A percentile compares a stretch with the other conserved stretches of the same genome.
phyloP scores from a whole-genome alignment of 2,113 vertebrate genomes.

The Neotoma lepida region DNA sequence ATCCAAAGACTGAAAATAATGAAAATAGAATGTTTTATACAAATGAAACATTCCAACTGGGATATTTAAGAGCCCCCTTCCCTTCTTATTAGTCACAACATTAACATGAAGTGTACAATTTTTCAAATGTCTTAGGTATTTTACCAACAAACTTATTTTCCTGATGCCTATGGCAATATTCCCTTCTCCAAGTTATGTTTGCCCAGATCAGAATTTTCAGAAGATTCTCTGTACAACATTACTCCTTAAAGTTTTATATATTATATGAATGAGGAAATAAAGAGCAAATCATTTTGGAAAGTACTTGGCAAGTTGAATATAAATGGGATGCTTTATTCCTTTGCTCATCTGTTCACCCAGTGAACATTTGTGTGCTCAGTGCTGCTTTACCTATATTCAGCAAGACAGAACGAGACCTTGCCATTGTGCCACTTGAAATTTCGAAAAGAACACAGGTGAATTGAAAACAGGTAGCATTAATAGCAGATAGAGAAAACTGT shows the following conservation, averaged over 20 bases:
- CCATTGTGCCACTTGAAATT: not conserved
- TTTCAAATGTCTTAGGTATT: not conserved
- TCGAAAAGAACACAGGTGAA: not conserved
- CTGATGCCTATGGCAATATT: not conserved
- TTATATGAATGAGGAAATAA: not conserved
- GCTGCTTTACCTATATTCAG: not conserved
- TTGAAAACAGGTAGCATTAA: not conserved
- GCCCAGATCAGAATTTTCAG: not conserved
- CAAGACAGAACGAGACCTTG: not conserved
- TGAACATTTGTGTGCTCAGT: not conserved
- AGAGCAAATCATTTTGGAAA: not conserved
- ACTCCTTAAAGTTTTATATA: not conserved
- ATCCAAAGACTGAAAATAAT: conserved; percentile 47
- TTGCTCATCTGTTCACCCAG: not conserved
- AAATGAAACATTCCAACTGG: not conserved
- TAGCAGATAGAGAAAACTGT: not conserved
- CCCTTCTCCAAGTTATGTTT: not conserved
- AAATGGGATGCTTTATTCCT: not conserved
- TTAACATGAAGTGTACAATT: not conserved
- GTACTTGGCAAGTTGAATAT: not conserved
- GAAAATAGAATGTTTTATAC: conserved; percentile 47
- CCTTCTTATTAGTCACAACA: not conserved
- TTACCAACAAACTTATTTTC: conserved; percentile 5
- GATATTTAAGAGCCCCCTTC: not conserved
- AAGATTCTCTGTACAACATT: not conserved